phyloP scores from a whole-genome alignment of 1,140 invertebrate species.

The Platorchestia sp. region DNA sequence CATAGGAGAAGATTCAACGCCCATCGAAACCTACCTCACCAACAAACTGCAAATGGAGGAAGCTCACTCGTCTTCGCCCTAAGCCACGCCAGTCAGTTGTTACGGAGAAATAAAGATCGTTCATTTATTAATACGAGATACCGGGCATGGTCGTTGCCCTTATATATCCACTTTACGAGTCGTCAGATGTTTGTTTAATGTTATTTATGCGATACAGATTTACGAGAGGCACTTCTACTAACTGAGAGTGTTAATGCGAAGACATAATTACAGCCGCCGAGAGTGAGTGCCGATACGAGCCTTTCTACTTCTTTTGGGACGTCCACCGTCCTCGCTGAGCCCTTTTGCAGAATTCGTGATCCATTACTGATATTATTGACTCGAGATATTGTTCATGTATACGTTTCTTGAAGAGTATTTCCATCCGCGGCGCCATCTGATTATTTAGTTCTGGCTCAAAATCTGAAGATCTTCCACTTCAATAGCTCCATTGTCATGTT shows the following conservation, averaged over 20 bases:
- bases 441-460: background rate
- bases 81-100: background rate
- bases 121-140: background rate
- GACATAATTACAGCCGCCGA: background rate
- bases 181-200: background rate
- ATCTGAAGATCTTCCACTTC: background rate
- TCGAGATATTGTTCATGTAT: background rate
- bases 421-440: background rate
- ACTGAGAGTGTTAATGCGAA: background rate
- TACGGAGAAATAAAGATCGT: background rate
- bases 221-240: background rate
- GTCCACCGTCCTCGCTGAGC: too few relatives aligned
- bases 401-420: background rate
- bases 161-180: background rate
- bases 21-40: conserved; percentile 20
- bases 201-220: background rate
- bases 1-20: conserved; percentile 28
- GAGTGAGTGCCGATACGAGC: background rate
- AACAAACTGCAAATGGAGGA: conserved; percentile 12
- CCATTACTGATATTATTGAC: background rate
- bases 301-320: background rate
- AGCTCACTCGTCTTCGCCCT: background rate
- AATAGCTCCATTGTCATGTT: background rate
- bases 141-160: background rate
- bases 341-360: background rate